Conservation (phyloP, 2,888 invertebrate species). For the Smittia aterrima region DNA sequence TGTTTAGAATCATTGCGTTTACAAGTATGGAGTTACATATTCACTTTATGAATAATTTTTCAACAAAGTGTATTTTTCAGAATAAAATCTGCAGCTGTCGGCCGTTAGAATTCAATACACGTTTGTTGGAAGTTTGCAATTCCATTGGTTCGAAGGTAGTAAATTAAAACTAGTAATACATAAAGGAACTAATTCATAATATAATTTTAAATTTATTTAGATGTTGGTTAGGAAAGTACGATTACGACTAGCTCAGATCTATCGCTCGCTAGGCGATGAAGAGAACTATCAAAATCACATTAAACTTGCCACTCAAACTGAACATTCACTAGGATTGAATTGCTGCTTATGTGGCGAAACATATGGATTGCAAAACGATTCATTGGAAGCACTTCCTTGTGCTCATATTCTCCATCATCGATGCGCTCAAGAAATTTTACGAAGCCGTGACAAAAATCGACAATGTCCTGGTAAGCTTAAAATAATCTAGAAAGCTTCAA, state of each 20-base stretch:
- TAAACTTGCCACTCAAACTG: slow-evolving; percentile 63
- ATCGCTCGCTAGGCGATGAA: slow-evolving; percentile 77
- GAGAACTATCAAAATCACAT: slow-evolving; percentile 74
- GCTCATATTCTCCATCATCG: slow-evolving; percentile 83
- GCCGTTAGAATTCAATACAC: slow-evolving; percentile 80
- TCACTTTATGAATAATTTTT: background rate
- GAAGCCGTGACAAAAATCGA: slow-evolving; percentile 63
- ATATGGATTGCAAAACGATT: slow-evolving; percentile 69
- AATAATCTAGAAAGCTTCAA: too few species aligned
- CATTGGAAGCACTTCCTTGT: slow-evolving; percentile 79
- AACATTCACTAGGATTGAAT: slow-evolving; percentile 68
- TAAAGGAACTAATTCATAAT: background rate
- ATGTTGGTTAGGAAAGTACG: slow-evolving; percentile 77
- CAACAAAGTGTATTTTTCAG: slow-evolving; percentile 53
- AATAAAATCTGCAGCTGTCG: slow-evolving; percentile 85
- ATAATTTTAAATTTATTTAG: slow-evolving; percentile 53
- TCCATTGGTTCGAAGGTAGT: slow-evolving; percentile 81
- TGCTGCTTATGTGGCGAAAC: slow-evolving; percentile 81
- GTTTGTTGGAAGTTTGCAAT: slow-evolving; percentile 77
- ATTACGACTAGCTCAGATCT: slow-evolving; percentile 74
- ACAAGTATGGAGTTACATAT: slow-evolving; percentile 42
- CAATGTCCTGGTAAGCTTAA: slow-evolving; percentile 57
- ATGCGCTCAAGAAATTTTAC: slow-evolving; percentile 67
- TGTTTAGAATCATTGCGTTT: slow-evolving; percentile 71
- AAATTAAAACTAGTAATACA: slow-evolving; percentile 17